Conservation (phyloP, 2,797 vertebrate species). For the Hyperoplus immaculatus region DNA sequence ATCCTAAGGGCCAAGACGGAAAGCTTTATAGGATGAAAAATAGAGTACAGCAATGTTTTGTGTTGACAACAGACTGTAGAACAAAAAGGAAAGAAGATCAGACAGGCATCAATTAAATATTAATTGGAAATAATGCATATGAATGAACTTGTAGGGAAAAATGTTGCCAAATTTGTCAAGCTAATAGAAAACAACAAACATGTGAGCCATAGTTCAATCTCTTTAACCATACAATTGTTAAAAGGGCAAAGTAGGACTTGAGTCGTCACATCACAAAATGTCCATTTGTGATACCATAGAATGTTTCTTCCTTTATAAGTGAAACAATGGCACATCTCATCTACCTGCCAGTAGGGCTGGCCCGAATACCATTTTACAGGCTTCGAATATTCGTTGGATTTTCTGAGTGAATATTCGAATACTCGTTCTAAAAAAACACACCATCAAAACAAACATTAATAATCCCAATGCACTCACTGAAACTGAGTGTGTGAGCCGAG, state of each 20-base stretch:
- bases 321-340: slow-evolving; percentile 45
- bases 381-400: too few species aligned
- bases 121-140: slow-evolving; percentile 5
- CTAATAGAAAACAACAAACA: slow-evolving; percentile 3
- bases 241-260: background rate
- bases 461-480: too few species aligned
- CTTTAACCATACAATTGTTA: slow-evolving; percentile 7
- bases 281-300: slow-evolving; percentile 2
- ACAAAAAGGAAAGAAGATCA: background rate
- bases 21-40: slow-evolving; percentile 25
- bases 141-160: slow-evolving; percentile 1
- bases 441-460: too few species aligned
- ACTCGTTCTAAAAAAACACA: too few species aligned
- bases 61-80: slow-evolving; percentile 13
- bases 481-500: too few species aligned
- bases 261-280: slow-evolving; percentile 13
- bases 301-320: slow-evolving; percentile 28
- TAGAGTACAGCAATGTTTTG: slow-evolving; percentile 1
- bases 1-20: slow-evolving; percentile 18
- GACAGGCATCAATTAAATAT: slow-evolving; percentile 16
- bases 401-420: too few species aligned
- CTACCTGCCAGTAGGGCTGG: slow-evolving; percentile 51
- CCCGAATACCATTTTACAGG: too few species aligned
- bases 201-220: background rate
- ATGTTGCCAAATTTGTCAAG: background rate